A percentile compares a stretch with the other conserved stretches of the same genome.
These are phyloP conservation scores for Danio choprae DNA, from an alignment of 2,797 vertebrate species.

Conservation along the genomic window DNA sequence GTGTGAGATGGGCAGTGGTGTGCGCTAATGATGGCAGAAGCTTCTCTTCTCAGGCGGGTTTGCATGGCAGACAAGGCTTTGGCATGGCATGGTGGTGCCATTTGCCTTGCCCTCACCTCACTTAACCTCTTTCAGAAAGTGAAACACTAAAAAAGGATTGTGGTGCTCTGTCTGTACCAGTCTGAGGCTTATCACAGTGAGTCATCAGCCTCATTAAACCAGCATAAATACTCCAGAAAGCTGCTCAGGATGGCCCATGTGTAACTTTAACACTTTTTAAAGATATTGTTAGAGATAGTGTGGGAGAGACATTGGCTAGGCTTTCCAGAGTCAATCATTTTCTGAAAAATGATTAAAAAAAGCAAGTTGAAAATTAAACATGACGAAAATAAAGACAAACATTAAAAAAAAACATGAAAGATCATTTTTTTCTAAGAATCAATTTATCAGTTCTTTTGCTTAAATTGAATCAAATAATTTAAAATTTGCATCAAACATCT, in stretches of 20 bases:
- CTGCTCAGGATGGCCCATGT: neutral
- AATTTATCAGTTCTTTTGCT: neutral
- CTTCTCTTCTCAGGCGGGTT: constrained; percentile 31
- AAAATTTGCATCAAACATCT: neutral
- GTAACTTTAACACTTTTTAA: constrained; percentile 6
- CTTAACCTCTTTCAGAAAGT: constrained; percentile 41
- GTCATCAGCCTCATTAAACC: constrained; percentile 26
- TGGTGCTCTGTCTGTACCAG: neutral
- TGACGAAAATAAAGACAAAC: neutral
- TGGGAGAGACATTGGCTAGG: neutral
- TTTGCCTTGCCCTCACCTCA: constrained; percentile 49
- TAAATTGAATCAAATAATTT: too few species aligned
- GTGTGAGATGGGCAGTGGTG: constrained; percentile 16
- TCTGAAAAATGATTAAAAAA: too few species aligned
- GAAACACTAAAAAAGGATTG: neutral
- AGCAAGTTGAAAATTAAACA: too few species aligned
- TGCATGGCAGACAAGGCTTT: constrained; percentile 31
- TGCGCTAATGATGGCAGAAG: constrained; percentile 43
- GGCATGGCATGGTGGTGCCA: constrained; percentile 17
- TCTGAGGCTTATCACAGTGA: constrained; percentile 26
- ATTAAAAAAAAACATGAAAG: neutral
- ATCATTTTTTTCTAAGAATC: neutral
- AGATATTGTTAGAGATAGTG: neutral
- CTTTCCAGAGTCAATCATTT: neutral
- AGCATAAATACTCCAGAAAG: constrained; percentile 9